These are phyloP conservation scores for Andrena bucephala DNA, from an alignment of 2,888 invertebrate genomes.

Conservation along the genomic window DNA sequence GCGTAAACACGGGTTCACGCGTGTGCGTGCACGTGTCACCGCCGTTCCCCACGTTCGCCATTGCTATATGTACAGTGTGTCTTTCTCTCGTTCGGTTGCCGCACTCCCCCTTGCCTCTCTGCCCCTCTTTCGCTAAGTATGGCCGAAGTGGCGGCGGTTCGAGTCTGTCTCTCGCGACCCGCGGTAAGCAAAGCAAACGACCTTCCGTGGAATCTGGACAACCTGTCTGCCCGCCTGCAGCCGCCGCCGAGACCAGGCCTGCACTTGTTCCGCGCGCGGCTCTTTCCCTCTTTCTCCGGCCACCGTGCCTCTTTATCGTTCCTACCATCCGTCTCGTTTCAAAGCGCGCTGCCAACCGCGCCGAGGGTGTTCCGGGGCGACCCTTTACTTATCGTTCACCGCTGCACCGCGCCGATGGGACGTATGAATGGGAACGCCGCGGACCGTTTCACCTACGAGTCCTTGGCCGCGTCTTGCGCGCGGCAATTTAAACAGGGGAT, in stretches of 20 bases:
- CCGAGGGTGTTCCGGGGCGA: constrained; percentile 69
- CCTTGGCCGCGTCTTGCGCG: constrained; percentile 4
- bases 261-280: constrained; percentile 78
- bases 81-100: constrained; percentile 39
- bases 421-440: constrained; percentile 45
- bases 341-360: constrained; percentile 56
- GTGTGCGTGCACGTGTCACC: constrained; percentile 62
- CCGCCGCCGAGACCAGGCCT: constrained; percentile 76
- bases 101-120: constrained; percentile 31
- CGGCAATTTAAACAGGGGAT: neutral
- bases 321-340: constrained; percentile 64
- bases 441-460: constrained; percentile 42
- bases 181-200: constrained; percentile 85
- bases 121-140: constrained; percentile 59
- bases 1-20: constrained; percentile 53
- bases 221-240: constrained; percentile 84
- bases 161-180: constrained; percentile 79
- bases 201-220: constrained; percentile 85
- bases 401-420: constrained; percentile 39
- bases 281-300: constrained; percentile 45
- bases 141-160: constrained; percentile 73
- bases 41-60: constrained; percentile 22
- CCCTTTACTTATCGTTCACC: constrained; percentile 72
- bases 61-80: neutral
- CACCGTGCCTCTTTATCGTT: constrained; percentile 12